These are phyloP conservation scores for Coelopa frigida DNA, from an alignment of 1,140 invertebrate species.

Conservation along the genomic window DNA sequence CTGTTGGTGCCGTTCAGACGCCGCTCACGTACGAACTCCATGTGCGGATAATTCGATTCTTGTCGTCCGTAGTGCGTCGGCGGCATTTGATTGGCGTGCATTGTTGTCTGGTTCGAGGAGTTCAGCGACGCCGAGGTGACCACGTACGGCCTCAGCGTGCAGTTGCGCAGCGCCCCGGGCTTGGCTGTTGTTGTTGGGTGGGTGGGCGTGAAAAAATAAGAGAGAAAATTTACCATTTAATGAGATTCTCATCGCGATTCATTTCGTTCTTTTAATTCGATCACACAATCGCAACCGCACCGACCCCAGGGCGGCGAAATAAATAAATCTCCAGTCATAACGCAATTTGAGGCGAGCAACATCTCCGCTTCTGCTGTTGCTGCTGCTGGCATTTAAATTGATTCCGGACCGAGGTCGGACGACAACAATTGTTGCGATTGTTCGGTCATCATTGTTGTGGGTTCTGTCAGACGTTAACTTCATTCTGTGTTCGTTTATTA, in stretches of 20 bases:
- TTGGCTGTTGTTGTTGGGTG: constrained; percentile 58
- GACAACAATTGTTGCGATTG: no score
- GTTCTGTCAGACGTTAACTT: no score
- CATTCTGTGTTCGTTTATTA: no score
- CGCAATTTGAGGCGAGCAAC: no score
- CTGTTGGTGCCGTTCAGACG: constrained; percentile 20
- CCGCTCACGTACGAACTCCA: constrained; percentile 45
- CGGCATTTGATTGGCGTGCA: constrained; percentile 43
- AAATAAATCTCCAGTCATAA: no score
- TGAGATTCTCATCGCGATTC: no score
- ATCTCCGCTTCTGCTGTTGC: no score
- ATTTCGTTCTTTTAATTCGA: constrained; percentile 8
- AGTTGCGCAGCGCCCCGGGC: constrained; percentile 73
- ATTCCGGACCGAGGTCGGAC: no score
- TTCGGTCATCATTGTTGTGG: no score
- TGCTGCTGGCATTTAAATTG: no score
- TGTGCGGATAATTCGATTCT: constrained; percentile 45
- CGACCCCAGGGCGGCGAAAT: background rate
- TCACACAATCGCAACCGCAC: background rate
- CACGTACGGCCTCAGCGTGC: constrained; percentile 59
- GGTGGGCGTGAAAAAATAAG: no score
- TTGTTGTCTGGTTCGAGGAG: constrained; percentile 45
- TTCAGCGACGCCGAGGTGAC: constrained; percentile 42
- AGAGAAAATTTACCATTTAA: constrained; percentile 14
- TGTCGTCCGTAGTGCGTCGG: constrained; percentile 43